Conservation (phyloP, 1,140 invertebrate species). For the Pogonognathellus flavescens region DNA sequence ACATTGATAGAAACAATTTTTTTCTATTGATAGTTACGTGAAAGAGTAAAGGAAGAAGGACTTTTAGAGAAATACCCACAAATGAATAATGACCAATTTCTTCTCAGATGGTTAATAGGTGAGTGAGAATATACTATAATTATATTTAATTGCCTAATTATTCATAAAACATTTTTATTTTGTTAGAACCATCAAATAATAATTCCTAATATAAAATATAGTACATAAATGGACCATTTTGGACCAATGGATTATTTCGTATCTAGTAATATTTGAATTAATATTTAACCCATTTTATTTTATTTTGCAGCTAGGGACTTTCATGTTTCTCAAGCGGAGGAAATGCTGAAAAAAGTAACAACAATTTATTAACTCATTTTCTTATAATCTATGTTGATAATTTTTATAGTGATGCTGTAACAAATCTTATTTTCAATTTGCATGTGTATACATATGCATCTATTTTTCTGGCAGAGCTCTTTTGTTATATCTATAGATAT, state of each 20-base stretch:
- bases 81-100: constrained; percentile 21
- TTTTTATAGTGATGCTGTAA: too few species aligned
- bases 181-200: background rate
- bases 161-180: background rate
- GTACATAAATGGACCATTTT: background rate
- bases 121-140: too few species aligned
- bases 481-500: too few species aligned
- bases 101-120: constrained; percentile 23
- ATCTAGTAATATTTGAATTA: too few species aligned
- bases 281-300: too few species aligned
- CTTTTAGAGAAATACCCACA: background rate
- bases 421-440: too few species aligned
- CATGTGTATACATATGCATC: too few species aligned
- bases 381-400: background rate
- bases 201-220: background rate
- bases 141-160: background rate
- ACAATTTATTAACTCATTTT: background rate
- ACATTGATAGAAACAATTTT: background rate
- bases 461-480: too few species aligned
- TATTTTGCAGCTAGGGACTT: constrained; percentile 24
- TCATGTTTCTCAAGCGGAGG: background rate
- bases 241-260: too few species aligned
- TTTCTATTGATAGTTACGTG: constrained; percentile 25
- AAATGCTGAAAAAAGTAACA: constrained; percentile 28
- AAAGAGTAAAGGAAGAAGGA: constrained; percentile 16